Percentiles rank a stretch among this genome's conserved stretches.
Evolutionary conservation across 2,797 vertebrate genomes (phyloP).

Genomic region (Rhinoraja longicauda): DNA sequence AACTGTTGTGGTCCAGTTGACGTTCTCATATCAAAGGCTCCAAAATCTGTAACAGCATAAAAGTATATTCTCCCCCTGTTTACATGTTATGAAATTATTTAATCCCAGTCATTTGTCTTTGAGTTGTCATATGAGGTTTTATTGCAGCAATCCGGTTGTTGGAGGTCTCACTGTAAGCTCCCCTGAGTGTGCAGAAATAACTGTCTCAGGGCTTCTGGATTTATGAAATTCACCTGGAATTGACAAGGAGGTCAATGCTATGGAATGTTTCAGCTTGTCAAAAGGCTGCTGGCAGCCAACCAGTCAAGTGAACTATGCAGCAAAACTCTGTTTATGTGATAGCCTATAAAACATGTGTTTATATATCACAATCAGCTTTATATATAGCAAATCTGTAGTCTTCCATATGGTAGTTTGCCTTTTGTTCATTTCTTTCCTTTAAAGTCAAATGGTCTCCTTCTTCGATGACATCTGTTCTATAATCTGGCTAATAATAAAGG

Average conservation of each 20-base stretch:
- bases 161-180: background rate
- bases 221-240: slow-evolving; percentile 24
- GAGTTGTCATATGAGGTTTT: slow-evolving; percentile 12
- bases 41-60: slow-evolving; percentile 22
- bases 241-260: background rate
- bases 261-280: background rate
- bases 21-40: background rate
- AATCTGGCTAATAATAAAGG: background rate
- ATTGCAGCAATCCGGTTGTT: background rate
- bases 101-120: background rate
- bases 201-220: background rate
- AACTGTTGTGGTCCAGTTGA: background rate
- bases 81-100: slow-evolving; percentile 29
- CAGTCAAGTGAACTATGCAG: background rate
- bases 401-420: background rate
- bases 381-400: background rate
- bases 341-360: background rate
- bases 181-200: background rate
- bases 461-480: background rate
- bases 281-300: background rate
- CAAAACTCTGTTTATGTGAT: background rate
- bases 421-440: background rate
- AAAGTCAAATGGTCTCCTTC: background rate
- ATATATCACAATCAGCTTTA: background rate
- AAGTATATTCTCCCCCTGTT: slow-evolving; percentile 16